phyloP scores from a whole-genome alignment of 1,140 invertebrate species.

The Aphelinus certus region DNA sequence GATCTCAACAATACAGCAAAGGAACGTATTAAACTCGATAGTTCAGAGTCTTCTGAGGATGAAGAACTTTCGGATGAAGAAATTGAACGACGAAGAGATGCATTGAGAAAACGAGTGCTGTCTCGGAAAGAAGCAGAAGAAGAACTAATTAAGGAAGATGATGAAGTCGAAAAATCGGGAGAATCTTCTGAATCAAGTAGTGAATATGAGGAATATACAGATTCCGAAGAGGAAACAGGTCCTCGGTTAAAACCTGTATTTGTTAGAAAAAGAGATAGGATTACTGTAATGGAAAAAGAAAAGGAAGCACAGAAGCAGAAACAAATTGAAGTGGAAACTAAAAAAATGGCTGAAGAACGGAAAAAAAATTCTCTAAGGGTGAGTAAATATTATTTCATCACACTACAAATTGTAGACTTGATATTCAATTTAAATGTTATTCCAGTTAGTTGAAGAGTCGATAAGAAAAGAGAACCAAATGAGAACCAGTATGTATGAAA shows the following conservation, averaged over 20 bases:
- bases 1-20: slow-evolving; percentile 57
- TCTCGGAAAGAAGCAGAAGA: slow-evolving; percentile 75
- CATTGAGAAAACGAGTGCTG: slow-evolving; percentile 75
- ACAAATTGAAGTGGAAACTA: slow-evolving; percentile 73
- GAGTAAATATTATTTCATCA: slow-evolving; percentile 31
- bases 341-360: slow-evolving; percentile 73
- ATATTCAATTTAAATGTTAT: slow-evolving; percentile 3
- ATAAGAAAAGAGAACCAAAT: slow-evolving; percentile 76
- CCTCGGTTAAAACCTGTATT: slow-evolving; percentile 97
- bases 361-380: slow-evolving; percentile 83
- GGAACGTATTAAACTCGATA: slow-evolving; percentile 59
- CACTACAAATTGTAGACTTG: too few species aligned
- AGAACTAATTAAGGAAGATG: slow-evolving; percentile 67
- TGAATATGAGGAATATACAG: slow-evolving; percentile 88
- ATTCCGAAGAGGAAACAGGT: slow-evolving; percentile 87
- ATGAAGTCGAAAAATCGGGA: slow-evolving; percentile 81
- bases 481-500: slow-evolving; percentile 64
- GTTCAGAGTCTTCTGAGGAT: slow-evolving; percentile 72
- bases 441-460: slow-evolving; percentile 87
- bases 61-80: slow-evolving; percentile 83
- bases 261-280: slow-evolving; percentile 92
- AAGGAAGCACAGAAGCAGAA: slow-evolving; percentile 86
- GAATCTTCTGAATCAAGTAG: slow-evolving; percentile 82
- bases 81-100: slow-evolving; percentile 81
- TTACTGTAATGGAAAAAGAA: slow-evolving; percentile 95